Evolutionary conservation across 1,140 invertebrate species (phyloP), one percentile per base, ranked within the genome.

Genomic region (Caerostris darwini): DNA sequence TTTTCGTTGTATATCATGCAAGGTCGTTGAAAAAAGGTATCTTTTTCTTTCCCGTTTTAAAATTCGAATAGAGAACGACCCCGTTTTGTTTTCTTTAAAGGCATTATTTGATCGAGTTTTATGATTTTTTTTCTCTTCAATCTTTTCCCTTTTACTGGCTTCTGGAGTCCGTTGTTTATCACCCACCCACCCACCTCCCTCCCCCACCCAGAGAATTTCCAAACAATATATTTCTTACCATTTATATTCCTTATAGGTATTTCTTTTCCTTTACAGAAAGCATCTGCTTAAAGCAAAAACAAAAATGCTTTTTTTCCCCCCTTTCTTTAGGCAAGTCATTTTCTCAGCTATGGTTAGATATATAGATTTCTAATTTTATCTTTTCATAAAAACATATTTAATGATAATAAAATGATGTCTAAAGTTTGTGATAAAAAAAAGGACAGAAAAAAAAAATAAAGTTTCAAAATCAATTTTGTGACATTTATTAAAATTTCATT

Each of bases 201-300:
- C 19, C 67, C 83, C 64, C 64, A 89, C 58, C 71, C 34, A 53
- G 56, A 88, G 92, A 86, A 94, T 88, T 94, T 94, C 92, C 83
- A 89, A 94, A 94, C 92, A 94, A 94, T 94, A 94, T 94, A 94
- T 94, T 94, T 94, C 92, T 94, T 94, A 88, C 92, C 86, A 94
- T 94, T 94, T 94, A 94, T 94, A 94, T 94, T 94, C 69, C 92
- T 89, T 88, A 94, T 82, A 88, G 64, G 86, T 77, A 94, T 94
- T 94, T 77, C 92, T 89, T 94, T 94, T 88, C 69, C 81, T 71
- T 54, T 19, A 67, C 17, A 57, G 64, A 67, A 85, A 67, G 90
- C 90, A 92, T 92, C 81, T 92, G 90, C 90, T 69, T 85, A 54
- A 92, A 58, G 6, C 5, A 85, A 85, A 85, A 50, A 50, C 50